Evolutionary conservation across 2,113 vertebrate species (phyloP), one percentile per base, ranked within the genome.

Genomic region (Nycticorax nycticorax): DNA sequence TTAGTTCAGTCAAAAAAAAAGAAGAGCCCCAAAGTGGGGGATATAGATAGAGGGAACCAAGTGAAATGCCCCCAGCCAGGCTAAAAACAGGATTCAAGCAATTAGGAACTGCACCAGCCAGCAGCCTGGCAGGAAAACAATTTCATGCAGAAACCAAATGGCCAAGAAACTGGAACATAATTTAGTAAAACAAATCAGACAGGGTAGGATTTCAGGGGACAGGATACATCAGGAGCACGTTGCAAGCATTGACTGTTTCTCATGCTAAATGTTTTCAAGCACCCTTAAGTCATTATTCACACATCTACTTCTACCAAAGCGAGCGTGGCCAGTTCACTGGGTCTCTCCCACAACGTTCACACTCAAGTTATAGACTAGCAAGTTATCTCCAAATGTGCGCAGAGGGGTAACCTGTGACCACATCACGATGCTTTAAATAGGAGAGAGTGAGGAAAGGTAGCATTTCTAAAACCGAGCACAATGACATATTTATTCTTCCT

Each of bases 201-300:
- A 2, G 52, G 66, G 41, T 3, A 32, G 63, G 52, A 60, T 85
- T 88, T 80, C 60, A 74, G 56, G 30, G 53, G 67, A 83, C 1
- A 3, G 75, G 43, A 59, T 14, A 41, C n/a, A 60, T 48, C 1
- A 9, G 62, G 22, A 60, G 30, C 28, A 17, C 0, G 0, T 5
- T 73, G 68, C 50, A 59, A 50, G 64, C 28, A 3, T 6, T 19
- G 15, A 35, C 35, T n/a, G 19, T 14, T 79, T 37, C 35, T 28
- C 88, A 45, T 27, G 48, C 30, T 27, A 62, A 57, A 37, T 1
- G 4, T 68, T 67, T 57, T 20, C 24, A 57, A 37, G 68, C 22
- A 23, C 17, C 32, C 68, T 39, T 7, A 7, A 26, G 10, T 19
- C 20, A 35, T 6, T 11, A 41, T 7, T 57, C 22, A 26, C 20